Evolutionary conservation across 2,888 invertebrate genomes (phyloP), one percentile per base, ranked within the genome.

Genomic region (Drosophila conformis): DNA sequence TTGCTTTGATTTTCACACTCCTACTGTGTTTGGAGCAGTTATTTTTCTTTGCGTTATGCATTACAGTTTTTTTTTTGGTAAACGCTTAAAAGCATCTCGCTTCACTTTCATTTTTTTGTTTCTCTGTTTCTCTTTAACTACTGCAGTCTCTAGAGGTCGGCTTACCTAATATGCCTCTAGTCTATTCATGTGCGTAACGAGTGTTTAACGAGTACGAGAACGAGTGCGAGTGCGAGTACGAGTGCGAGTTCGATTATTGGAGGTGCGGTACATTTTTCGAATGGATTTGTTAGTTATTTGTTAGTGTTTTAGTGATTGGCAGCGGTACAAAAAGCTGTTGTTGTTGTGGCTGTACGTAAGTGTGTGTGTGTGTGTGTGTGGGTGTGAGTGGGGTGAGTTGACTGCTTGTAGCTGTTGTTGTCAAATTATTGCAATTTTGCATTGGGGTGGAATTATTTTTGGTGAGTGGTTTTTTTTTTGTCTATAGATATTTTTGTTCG

Each of bases 291-390:
- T 38, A 38, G 42, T 38, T 38, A 35, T 29, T 56, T 51, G 8
- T 46, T 29, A 53, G 11, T 51, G 31, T 56, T 25, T 36, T 64
- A 46, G 73, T 73, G 78, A 65, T 63, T 74, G 75, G 53, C 70
- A 78, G 61, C 71, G 63, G 75, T 78, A 77, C 79, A 74, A 48
- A 67, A 67, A 46, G 69, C 58, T 76, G 48, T 65, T 61, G 73
- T 63, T 59, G 58, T 67, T 77, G 46, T 73, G 75, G 54, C 67
- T 63, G 73, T 63, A 40, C 66, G 56, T 53, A 57, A 57, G 38
- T 61, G 49, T 59, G 59, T 49, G 54, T 52, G 11, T 54, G n/a
- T 54, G 53, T 54, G n/a, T 54, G 53, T 36, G 36, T 0, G 36
- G 27, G 35, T 61, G 42, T 27, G n/a, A 33, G 59, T 63, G 40